Evolutionary conservation across 2,113 vertebrate species (phyloP).

Genomic region (Paralichthys olivaceus): DNA sequence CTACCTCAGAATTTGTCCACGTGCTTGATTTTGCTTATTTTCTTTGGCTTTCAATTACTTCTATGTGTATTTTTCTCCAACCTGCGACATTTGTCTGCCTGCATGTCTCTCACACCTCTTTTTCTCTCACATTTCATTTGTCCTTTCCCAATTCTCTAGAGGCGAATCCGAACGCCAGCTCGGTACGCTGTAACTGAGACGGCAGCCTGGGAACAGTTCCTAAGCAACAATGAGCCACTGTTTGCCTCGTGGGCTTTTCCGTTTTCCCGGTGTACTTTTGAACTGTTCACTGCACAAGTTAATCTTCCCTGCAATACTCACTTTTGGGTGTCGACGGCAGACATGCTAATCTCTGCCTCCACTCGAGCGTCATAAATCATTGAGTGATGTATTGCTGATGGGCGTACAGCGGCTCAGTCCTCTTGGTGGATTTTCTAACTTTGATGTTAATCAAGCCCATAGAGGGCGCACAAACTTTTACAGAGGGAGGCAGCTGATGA

Average conservation of each 20-base stretch:
- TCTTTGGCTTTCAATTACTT: neutral
- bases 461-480: constrained; percentile 25
- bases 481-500: constrained; percentile 35
- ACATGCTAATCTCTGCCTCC: constrained; percentile 64
- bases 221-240: constrained; percentile 74
- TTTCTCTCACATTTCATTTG: constrained; percentile 47
- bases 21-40: neutral
- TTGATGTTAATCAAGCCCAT: constrained; percentile 47
- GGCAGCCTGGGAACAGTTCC: constrained; percentile 66
- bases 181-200: constrained; percentile 34
- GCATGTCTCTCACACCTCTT: constrained; percentile 23
- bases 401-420: constrained; percentile 35
- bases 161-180: constrained; percentile 40
- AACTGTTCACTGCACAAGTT: constrained; percentile 58
- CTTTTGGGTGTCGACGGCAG: constrained; percentile 51
- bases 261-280: constrained; percentile 44
- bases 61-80: neutral
- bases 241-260: constrained; percentile 58
- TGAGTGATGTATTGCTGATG: constrained; percentile 55
- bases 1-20: neutral
- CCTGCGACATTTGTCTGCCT: constrained; percentile 15
- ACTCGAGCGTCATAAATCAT: constrained; percentile 59
- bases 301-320: constrained; percentile 63
- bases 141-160: constrained; percentile 52
- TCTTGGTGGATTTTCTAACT: constrained; percentile 47